Percentiles rank a stretch among this genome's conserved stretches.
Evolutionary conservation across 1,140 invertebrate species (phyloP).

Genomic region (Holcopasites calliopsidis): DNA sequence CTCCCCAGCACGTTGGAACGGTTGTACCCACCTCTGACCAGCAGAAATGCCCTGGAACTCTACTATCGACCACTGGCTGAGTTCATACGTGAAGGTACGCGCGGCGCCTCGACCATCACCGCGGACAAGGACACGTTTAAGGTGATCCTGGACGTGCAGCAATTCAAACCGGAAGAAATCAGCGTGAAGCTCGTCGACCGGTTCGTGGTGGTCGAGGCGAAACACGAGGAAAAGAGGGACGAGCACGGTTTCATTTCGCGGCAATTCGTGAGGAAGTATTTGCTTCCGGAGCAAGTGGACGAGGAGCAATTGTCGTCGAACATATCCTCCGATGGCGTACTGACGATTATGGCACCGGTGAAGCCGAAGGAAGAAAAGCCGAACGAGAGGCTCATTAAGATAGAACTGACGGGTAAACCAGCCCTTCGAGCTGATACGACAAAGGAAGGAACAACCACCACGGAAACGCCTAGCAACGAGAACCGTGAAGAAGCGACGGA

Average conservation of each 20-base stretch:
- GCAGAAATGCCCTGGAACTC: background rate
- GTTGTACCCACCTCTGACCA: background rate
- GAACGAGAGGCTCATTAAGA: conserved; percentile 58
- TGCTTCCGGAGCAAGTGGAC: conserved; percentile 83
- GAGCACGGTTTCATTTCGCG: conserved; percentile 86
- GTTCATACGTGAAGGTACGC: background rate
- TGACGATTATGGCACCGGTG: conserved; percentile 83
- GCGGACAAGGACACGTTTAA: conserved; percentile 8
- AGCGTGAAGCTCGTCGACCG: conserved; percentile 39
- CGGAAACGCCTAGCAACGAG: background rate
- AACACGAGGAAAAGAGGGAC: conserved; percentile 87
- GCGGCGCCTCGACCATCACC: background rate
- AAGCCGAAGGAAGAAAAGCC: conserved; percentile 70
- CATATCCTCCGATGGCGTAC: conserved; percentile 86
- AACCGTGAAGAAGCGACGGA: background rate
- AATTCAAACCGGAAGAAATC: conserved; percentile 42
- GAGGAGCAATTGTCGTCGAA: conserved; percentile 83
- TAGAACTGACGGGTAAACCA: conserved; percentile 65
- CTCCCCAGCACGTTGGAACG: background rate
- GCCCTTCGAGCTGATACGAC: conserved; percentile 7
- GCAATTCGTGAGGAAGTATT: conserved; percentile 85
- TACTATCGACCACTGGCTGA: conserved; percentile 52
- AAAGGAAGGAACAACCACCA: background rate
- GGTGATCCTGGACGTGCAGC: conserved; percentile 38
- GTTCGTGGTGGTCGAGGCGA: conserved; percentile 84